phyloP scores from a whole-genome alignment of 2,888 invertebrate species.

The Tribolium freemani region DNA sequence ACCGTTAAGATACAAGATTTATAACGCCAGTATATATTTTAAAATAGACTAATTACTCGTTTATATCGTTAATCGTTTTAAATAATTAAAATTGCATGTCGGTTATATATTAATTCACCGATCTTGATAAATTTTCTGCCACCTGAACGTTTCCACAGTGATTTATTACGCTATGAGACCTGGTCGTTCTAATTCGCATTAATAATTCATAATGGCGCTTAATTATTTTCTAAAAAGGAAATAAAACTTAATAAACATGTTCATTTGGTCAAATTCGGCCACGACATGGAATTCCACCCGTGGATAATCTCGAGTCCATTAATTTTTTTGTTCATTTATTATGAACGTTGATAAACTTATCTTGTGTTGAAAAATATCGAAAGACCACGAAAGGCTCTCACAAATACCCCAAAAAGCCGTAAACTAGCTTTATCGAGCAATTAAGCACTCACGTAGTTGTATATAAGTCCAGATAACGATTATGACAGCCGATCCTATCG shows the following conservation, averaged over 20 bases:
- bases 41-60: slow-evolving; percentile 42
- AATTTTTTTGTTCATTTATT: slow-evolving; percentile 4
- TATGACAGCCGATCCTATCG: slow-evolving; percentile 18
- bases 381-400: slow-evolving; percentile 12
- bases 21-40: slow-evolving; percentile 29
- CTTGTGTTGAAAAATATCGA: neutral
- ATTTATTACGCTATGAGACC: slow-evolving; percentile 14
- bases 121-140: slow-evolving; percentile 39
- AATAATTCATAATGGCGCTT: slow-evolving; percentile 23
- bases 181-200: slow-evolving; percentile 23
- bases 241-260: slow-evolving; percentile 25
- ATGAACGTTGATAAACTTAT: slow-evolving; percentile 19
- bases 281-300: slow-evolving; percentile 17
- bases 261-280: slow-evolving; percentile 22
- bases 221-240: slow-evolving; percentile 19
- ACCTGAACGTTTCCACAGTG: slow-evolving; percentile 23
- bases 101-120: slow-evolving; percentile 28
- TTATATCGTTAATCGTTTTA: slow-evolving; percentile 43
- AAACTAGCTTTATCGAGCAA: slow-evolving; percentile 15
- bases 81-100: slow-evolving; percentile 39
- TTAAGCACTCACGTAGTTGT: slow-evolving; percentile 12
- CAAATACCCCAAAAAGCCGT: slow-evolving; percentile 8
- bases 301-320: neutral
- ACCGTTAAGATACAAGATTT: slow-evolving; percentile 39
- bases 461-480: slow-evolving; percentile 8